Conservation (phyloP, 1,140 invertebrate genomes). For the Ceratina calcarata region DNA sequence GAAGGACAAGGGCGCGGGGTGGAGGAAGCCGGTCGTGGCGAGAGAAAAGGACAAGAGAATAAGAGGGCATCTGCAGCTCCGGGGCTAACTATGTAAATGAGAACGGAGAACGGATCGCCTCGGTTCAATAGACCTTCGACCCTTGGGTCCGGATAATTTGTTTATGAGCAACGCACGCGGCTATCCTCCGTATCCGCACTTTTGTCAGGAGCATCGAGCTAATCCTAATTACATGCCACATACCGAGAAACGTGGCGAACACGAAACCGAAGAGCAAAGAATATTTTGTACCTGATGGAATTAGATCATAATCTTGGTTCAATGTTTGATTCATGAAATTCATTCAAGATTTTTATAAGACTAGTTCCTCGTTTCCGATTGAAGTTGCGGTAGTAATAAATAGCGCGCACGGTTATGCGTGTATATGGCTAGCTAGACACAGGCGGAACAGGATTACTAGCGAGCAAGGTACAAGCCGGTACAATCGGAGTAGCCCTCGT, state of each 20-base stretch:
- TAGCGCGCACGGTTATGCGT: conserved; percentile 29
- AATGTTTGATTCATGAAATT: no score
- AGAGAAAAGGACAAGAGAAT: conserved; percentile 42
- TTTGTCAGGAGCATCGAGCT: no score
- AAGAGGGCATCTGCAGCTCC: conserved; percentile 69
- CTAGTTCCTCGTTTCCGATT: conserved; percentile 8
- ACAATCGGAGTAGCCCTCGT: conserved; percentile 42
- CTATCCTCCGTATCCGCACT: conserved; percentile 69
- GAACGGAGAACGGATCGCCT: conserved; percentile 75
- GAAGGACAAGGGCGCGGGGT: conserved; percentile 21
- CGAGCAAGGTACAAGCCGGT: neutral
- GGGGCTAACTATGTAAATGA: conserved; percentile 79
- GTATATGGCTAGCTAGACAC: conserved; percentile 22
- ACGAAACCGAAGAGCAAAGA: neutral
- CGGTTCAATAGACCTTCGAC: conserved; percentile 81
- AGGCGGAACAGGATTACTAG: conserved; percentile 6
- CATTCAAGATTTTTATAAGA: neutral
- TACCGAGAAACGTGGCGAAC: neutral
- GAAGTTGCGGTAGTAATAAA: conserved; percentile 47
- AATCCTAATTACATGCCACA: neutral
- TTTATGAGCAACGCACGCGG: conserved; percentile 79
- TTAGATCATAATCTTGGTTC: no score
- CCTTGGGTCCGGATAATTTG: conserved; percentile 80
- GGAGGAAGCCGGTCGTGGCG: conserved; percentile 18
- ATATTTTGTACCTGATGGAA: no score